Percentiles rank a stretch among this genome's conserved stretches.
phyloP scores from a whole-genome alignment of 53 echinoderm and acorn worm species.

The Crossaster papposus region DNA sequence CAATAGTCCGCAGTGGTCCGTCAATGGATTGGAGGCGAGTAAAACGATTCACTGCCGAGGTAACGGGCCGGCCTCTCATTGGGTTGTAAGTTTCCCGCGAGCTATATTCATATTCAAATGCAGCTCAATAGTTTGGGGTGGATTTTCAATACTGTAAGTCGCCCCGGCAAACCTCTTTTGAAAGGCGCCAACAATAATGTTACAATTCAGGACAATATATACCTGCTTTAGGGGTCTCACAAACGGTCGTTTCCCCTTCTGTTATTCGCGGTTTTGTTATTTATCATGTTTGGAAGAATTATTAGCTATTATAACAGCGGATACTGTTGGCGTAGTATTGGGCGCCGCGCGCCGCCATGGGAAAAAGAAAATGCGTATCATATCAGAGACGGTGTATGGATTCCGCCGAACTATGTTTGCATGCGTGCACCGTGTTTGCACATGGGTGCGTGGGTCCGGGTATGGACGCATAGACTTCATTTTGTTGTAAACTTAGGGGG shows the following conservation, averaged over 20 bases:
- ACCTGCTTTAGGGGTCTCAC: neutral
- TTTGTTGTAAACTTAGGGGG: neutral
- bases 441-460: no score
- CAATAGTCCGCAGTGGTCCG: no score
- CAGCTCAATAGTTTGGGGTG: neutral
- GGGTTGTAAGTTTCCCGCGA: neutral
- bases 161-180: neutral
- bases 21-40: conserved; percentile 24
- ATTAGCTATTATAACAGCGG: conserved; percentile 9
- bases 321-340: conserved; percentile 26
- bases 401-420: neutral
- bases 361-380: conserved; percentile 4
- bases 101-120: conserved; percentile 50
- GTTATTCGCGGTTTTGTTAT: conserved; percentile 1
- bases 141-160: neutral
- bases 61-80: neutral
- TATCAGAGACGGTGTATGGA: neutral
- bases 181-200: conserved; percentile 11
- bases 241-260: neutral
- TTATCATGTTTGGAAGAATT: conserved; percentile 30
- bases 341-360: conserved; percentile 15
- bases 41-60: conserved; percentile 19
- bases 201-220: conserved; percentile 20
- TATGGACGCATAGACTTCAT: conserved; percentile 47
- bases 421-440: neutral